Conservation (phyloP, 2,113 vertebrate genomes). For the Sorex araneus region DNA sequence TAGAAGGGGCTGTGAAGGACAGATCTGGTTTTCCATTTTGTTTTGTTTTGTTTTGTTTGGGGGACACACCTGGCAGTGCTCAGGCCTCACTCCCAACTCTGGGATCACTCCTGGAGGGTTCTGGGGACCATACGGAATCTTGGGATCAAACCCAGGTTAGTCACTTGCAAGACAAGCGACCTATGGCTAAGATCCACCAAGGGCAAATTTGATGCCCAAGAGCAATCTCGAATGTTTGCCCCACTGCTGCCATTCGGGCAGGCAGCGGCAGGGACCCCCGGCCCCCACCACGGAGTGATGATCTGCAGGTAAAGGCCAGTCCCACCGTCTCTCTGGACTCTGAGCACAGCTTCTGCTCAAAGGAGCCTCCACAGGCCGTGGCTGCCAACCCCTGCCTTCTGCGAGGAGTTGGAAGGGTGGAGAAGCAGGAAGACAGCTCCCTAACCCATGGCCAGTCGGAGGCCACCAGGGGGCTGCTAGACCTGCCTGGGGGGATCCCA, state of each 20-base stretch:
- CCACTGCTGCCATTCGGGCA: no score
- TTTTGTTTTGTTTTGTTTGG: no score
- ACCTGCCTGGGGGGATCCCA: neutral
- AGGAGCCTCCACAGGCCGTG: neutral
- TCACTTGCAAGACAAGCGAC: no score
- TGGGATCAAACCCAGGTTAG: no score
- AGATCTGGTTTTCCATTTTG: no score
- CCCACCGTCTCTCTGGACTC: no score
- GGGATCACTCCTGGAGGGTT: no score
- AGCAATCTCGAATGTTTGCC: neutral
- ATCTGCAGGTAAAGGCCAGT: no score
- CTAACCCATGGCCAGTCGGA: neutral
- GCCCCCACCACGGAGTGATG: neutral
- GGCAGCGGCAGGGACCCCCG: no score
- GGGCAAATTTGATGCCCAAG: neutral
- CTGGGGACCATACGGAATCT: no score
- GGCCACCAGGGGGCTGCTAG: neutral
- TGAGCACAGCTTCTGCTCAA: neutral
- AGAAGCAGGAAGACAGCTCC: neutral
- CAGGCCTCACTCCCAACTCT: no score
- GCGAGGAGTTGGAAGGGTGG: accelerated
- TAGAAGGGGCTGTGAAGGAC: neutral
- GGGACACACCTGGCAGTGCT: no score
- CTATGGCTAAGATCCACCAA: neutral
- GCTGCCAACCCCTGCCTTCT: neutral